Conservation (phyloP, 1,140 invertebrate genomes). For the Lanistes nyassanus region DNA sequence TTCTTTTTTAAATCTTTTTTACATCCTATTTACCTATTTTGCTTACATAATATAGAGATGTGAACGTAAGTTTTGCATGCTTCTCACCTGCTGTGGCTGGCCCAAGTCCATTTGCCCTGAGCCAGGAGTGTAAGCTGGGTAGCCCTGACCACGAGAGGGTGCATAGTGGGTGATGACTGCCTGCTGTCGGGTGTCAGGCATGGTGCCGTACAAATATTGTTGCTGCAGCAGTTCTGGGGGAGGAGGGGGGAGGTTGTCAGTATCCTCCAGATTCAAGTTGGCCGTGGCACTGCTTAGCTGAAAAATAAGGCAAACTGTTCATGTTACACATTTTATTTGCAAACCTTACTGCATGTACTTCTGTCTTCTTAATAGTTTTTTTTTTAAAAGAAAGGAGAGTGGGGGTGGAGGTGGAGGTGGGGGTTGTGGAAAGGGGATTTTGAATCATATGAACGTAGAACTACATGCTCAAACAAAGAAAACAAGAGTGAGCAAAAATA, state of each 20-base stretch:
- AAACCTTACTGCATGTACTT: no score
- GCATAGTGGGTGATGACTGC: constrained; percentile 44
- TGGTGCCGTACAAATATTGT: constrained; percentile 58
- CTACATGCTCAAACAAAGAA: no score
- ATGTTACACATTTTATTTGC: no score
- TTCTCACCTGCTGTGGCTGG: constrained; percentile 43
- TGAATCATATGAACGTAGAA: no score
- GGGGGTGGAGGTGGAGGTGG: no score
- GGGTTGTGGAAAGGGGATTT: no score
- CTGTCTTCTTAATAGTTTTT: no score
- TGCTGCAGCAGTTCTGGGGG: constrained; percentile 58
- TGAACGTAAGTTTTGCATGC: not conserved
- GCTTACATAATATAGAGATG: no score
- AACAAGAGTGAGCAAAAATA: no score
- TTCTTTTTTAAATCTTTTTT: no score
- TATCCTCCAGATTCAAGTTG: constrained; percentile 46
- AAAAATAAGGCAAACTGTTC: constrained; percentile 27
- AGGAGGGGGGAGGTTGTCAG: constrained; percentile 52
- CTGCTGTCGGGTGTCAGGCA: constrained; percentile 56
- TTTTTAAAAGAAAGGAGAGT: no score
- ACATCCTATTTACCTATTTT: no score
- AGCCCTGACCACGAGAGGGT: constrained; percentile 36
- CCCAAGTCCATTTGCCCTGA: constrained; percentile 43
- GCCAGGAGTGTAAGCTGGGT: constrained; percentile 47
- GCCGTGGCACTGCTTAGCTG: constrained; percentile 48